phyloP scores from a whole-genome alignment of 2,113 vertebrate species.

The Dunckerocampus dactyliophorus region DNA sequence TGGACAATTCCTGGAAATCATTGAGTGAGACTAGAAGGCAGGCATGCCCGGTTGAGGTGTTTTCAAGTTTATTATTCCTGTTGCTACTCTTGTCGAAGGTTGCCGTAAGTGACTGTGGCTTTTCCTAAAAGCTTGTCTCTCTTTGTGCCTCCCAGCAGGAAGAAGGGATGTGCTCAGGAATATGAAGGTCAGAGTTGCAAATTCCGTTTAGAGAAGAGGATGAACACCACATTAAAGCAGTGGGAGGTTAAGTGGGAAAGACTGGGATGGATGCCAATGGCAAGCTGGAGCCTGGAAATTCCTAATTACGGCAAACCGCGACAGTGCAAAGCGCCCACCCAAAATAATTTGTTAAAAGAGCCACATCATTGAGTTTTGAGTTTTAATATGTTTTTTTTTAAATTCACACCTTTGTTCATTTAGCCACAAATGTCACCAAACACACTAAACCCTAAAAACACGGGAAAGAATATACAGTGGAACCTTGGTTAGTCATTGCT shows the following conservation, averaged over 20 bases:
- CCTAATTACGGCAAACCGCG: neutral
- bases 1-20: constrained; percentile 24
- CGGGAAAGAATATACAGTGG: too few relatives aligned
- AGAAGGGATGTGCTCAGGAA: constrained; percentile 9
- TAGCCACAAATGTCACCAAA: too few relatives aligned
- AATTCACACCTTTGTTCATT: too few relatives aligned
- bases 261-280: neutral
- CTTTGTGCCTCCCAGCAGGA: neutral
- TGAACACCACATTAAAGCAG: neutral
- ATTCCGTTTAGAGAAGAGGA: neutral
- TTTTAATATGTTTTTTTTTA: too few relatives aligned
- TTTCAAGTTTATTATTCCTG: constrained; percentile 2
- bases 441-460: too few relatives aligned
- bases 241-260: neutral
- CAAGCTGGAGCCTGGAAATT: neutral
- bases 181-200: neutral
- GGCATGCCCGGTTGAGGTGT: neutral
- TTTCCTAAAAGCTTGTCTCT: constrained; percentile 4
- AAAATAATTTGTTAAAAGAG: too few relatives aligned
- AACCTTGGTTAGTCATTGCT: too few relatives aligned
- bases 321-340: neutral
- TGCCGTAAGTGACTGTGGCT: too few relatives aligned
- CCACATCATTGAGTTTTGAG: too few relatives aligned
- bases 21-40: constrained; percentile 7
- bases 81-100: too few relatives aligned